Base-by-base conservation (phyloP, 2,888 invertebrate species). In the Seira ritae region DNA sequence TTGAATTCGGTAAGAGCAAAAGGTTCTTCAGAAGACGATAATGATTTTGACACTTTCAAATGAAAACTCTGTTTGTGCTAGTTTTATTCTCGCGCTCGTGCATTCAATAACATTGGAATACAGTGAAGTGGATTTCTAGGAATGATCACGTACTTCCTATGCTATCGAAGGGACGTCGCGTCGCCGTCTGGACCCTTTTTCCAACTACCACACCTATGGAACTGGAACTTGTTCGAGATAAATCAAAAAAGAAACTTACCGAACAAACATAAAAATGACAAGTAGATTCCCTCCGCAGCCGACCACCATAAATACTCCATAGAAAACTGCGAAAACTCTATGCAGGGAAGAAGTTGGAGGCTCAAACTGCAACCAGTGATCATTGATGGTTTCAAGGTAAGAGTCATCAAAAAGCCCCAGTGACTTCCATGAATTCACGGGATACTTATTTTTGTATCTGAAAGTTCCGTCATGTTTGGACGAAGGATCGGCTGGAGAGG, bases 231-330 rank as follows among this genome's bases (percentile, higher is more conserved):
- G n/a, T 42, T 60, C 60, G n/a, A 60, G n/a, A 10, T 60, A 60
- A 3, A 10, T 17, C 17, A 3, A n/a, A 15, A 60, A n/a, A 60
- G 4, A 50, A 17, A 37, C 93, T 93, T 90, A 95, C 95, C 93
- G 94, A 86, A 93, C 90, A 90, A 95, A 95, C 93, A 95, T 94
- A 89, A 93, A 93, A 81, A 95, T 93, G 22, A 95, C 95, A 23
- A 94, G 91, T 20, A 92, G 91, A 90, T 96, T 96, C 37, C 95
- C 95, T 90, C 92, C 91, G 85, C 93, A 92, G n/a, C 96, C 96
- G 50, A 94, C 90, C 0, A 93, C 90, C 89, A 94, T 92, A 89
- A 95, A 93, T 66, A 94, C 88, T 23, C 93, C 89, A 90, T 95
- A 95, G 72, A 94, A 89, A 17, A 91, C 90, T 1, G 93, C 95